Percentiles rank a stretch among this genome's conserved stretches.
Evolutionary conservation across 1,140 invertebrate genomes (phyloP).

Genomic region (Lordiphosa clarofinis): DNA sequence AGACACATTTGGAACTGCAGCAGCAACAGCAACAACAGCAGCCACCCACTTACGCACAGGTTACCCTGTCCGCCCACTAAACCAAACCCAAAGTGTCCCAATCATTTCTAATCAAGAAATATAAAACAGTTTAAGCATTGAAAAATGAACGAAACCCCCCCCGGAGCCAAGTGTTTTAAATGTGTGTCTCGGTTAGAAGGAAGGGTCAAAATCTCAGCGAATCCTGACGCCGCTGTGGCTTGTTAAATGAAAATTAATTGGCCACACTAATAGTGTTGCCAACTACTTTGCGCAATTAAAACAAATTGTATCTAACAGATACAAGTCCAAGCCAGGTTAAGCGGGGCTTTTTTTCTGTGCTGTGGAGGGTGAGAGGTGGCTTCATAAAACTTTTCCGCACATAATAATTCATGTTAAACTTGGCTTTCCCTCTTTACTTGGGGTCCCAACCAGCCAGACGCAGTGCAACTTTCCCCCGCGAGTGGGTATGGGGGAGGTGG

Average conservation of each 20-base stretch:
- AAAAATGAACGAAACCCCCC: slow-evolving; percentile 6
- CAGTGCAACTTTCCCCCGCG: not conserved
- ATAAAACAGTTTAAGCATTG: slow-evolving; percentile 21
- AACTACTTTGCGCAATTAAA: slow-evolving; percentile 76
- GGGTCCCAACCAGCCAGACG: too few relatives aligned
- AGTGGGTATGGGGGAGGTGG: too few relatives aligned
- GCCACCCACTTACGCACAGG: slow-evolving; percentile 37
- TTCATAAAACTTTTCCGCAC: slow-evolving; percentile 69
- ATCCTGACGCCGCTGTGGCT: slow-evolving; percentile 15
- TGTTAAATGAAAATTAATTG: slow-evolving; percentile 74
- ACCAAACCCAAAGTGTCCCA: not conserved
- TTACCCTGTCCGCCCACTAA: slow-evolving; percentile 12
- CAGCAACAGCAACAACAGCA: slow-evolving; percentile 10
- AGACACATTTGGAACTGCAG: too few relatives aligned
- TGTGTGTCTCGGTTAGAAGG: slow-evolving; percentile 3
- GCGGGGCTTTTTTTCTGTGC: not conserved
- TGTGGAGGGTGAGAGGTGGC: slow-evolving; percentile 24
- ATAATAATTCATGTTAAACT: slow-evolving; percentile 77
- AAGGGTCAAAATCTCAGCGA: slow-evolving; percentile 44
- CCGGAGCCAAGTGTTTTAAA: slow-evolving; percentile 33
- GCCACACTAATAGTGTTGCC: slow-evolving; percentile 60
- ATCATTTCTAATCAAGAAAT: slow-evolving; percentile 12
- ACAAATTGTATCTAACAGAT: slow-evolving; percentile 73
- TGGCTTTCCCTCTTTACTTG: slow-evolving; percentile 8
- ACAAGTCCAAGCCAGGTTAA: slow-evolving; percentile 37